Evolutionary conservation across 1,140 invertebrate genomes (phyloP).

Genomic region (Neotoxoptera formosana): DNA sequence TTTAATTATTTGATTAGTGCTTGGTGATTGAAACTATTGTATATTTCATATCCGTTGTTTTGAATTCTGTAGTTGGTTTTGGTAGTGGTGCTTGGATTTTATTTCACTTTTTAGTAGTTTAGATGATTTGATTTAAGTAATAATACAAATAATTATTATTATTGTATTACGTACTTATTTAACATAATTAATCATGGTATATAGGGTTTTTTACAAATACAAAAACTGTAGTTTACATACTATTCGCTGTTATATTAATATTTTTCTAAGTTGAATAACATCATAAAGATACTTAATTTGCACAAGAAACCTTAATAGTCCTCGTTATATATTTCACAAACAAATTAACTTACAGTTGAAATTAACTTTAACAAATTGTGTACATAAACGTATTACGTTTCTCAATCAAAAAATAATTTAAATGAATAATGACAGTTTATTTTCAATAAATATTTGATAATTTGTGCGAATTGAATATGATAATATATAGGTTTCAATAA

Average conservation of each 20-base stretch:
- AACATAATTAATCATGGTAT: not conserved
- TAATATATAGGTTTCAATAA: not conserved
- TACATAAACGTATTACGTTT: not conserved
- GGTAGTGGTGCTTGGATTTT: conserved; percentile 1
- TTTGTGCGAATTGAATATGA: not conserved
- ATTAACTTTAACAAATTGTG: not conserved
- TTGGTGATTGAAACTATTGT: not conserved
- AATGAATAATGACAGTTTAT: not conserved
- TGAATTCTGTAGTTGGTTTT: not conserved
- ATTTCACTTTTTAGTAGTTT: conserved; percentile 22
- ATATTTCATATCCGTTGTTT: not conserved
- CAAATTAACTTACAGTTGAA: not conserved
- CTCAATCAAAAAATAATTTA: not conserved
- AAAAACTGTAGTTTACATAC: not conserved
- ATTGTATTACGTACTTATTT: not conserved
- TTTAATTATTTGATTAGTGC: not conserved
- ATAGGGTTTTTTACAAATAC: not conserved
- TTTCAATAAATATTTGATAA: not conserved
- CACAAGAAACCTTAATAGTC: not conserved
- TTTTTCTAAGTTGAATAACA: not conserved
- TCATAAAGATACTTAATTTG: not conserved
- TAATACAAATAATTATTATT: not conserved
- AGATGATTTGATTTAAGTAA: not conserved
- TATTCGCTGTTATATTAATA: not conserved
- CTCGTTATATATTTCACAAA: not conserved